Base-by-base conservation (phyloP, 1,140 invertebrate species). In the Dendrolimus kikuchii region DNA sequence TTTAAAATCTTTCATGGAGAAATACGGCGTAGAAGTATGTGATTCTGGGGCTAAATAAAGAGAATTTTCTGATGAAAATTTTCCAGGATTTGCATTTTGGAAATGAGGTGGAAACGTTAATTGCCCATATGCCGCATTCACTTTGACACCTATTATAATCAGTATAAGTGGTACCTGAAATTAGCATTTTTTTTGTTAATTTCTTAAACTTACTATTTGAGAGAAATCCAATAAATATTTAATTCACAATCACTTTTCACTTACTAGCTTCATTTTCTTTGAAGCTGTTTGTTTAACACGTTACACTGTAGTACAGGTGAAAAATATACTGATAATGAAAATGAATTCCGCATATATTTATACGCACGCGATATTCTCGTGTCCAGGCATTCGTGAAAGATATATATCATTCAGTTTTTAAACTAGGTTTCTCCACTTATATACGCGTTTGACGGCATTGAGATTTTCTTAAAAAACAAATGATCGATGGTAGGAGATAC, bases 271-370 rank as follows among this genome's bases (percentile, higher is more conserved):
- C 83, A 84, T 86, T 66, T 73, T 71, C 59, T 51, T 59, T 75
- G 74, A 81, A 81, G 71, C 73, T 73, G 68, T 67, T 61, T 59
- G 46, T 54, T 57, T 50, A 71, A 72, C 62, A 74, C 80, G 78
- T 81, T 70, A 81, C 74, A 68, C 71, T 71, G 62, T 66, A 57
- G 47, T 77, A 77, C 67, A 64, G 62, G 66, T 71, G 69, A 68
- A 79, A 75, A 82, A 72, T 73, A 69, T 51, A 86, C 80, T 86
- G 72, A 75, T 77, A 83, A 83, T 84, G 83, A 86, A 85, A 86
- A 74, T 79, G 80, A 85, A 86, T 85, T 81, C 81, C 79, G 76
- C 74, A 82, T 84, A 83, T 66, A 84, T 84, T 84, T 86, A 86
- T 86, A 85, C 62, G 68, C 81, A 85, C 80, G 83, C 78, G 65